Evolutionary conservation across 2,888 invertebrate species (phyloP), one percentile per base, ranked within the genome.

Genomic region (Nomada fucata): DNA sequence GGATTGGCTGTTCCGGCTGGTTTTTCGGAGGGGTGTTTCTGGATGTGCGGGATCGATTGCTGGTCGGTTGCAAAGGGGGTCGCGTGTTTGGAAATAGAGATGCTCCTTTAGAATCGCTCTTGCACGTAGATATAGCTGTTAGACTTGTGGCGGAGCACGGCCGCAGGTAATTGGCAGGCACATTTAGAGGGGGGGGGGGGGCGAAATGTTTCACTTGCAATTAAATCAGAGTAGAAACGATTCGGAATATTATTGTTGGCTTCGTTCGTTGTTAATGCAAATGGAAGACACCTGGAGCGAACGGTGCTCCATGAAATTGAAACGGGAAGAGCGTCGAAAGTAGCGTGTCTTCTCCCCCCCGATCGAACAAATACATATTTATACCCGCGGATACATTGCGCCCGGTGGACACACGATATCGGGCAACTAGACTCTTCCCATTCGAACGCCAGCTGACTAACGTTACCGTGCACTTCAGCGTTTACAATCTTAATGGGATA

Each of bases 321-420:
- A 23, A 36, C n/a, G 4, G 29, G 10, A 53, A 59, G 52, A n/a
- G 18, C 18, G 15, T n/a, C 26, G 20, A 44, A 72, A 42, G 26
- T 20, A 5, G n/a, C n/a, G n/a, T n/a, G n/a, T 57, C n/a, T 10
- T 1, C 7, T 20, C 26, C 26, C 1, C 26, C 2, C 23, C 23
- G 1, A 23, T 23, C 23, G 47, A 60, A 18, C 26, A 20, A 5
- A 23, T 26, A 63, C 26, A 42, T 15, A 47, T 57, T 42, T 47
- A n/a, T 59, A 15, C 20, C 29, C 13, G 36, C 36, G 52, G 36
- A n/a, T 67, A 57, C 42, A 29, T 20, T 10, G n/a, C 11, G 50
- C 67, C 61, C 26, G 42, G 55, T 68, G 55, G 67, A 63, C 36
- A 77, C 63, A 36, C 67, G 71, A 77, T 77, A 72, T 50, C 20